phyloP scores from a whole-genome alignment of 2,113 vertebrate species.

The Heteronetta atricapilla region DNA sequence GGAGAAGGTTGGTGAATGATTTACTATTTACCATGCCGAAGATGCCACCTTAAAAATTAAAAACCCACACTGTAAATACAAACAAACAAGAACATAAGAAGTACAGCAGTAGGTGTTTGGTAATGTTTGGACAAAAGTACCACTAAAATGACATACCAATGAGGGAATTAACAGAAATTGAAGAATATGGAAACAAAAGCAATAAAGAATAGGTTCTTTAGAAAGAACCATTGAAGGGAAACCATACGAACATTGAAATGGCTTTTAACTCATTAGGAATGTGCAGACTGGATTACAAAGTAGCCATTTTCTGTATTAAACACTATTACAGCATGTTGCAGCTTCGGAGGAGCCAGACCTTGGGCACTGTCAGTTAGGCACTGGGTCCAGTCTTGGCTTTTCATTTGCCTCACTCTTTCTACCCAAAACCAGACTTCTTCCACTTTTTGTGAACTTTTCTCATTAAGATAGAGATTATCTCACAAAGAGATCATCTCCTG shows the following conservation, averaged over 20 bases:
- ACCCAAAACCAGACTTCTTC: background rate
- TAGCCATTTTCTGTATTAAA: background rate
- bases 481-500: background rate
- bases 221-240: background rate
- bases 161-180: background rate
- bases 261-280: background rate
- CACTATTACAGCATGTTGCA: background rate
- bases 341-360: background rate
- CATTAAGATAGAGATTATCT: background rate
- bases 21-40: background rate
- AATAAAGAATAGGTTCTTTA: background rate
- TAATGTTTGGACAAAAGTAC: background rate
- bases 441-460: conserved; percentile 34
- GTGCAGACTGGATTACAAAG: background rate
- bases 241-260: background rate
- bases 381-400: background rate
- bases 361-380: background rate
- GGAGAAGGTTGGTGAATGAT: background rate
- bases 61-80: fast-evolving
- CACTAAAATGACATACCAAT: background rate
- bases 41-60: background rate
- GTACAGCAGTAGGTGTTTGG: background rate
- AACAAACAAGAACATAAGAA: too few species aligned
- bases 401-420: background rate
- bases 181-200: background rate